Percentiles rank a stretch among this genome's conserved stretches.
These are phyloP conservation scores for Toxostoma redivivum DNA, from an alignment of 2,113 vertebrate species.

Conservation along the genomic window DNA sequence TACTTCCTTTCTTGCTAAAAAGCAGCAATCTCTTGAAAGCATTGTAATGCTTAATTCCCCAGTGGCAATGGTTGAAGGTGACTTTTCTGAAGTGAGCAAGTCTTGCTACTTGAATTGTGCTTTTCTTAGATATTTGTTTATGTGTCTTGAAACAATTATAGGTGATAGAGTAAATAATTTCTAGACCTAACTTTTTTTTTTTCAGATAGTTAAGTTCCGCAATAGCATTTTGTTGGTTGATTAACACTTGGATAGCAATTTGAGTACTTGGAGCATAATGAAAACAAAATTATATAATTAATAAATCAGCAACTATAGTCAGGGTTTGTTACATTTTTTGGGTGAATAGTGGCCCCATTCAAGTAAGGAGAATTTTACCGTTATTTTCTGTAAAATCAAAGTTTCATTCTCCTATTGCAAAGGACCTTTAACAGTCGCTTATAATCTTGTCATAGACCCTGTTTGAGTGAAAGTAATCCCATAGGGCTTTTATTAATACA, in stretches of 20 bases:
- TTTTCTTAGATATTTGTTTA: background rate
- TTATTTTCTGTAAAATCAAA: background rate
- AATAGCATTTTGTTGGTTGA: background rate
- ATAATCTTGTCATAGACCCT: background rate
- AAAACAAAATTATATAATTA: background rate
- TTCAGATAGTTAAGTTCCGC: background rate
- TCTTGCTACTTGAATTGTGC: background rate
- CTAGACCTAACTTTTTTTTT: background rate
- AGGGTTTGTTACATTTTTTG: background rate
- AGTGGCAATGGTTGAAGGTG: background rate
- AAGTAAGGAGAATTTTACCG: background rate
- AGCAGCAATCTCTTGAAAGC: background rate
- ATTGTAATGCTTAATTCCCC: background rate
- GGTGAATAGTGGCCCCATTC: background rate
- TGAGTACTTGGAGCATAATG: background rate
- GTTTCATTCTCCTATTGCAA: background rate
- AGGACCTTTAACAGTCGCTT: background rate
- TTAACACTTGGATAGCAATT: background rate
- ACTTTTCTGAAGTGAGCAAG: background rate
- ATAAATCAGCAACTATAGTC: background rate
- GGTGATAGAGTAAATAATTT: background rate
- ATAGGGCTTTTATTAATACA: background rate
- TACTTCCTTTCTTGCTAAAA: background rate
- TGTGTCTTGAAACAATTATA: background rate
- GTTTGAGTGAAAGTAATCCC: conserved; percentile 21